phyloP scores from a whole-genome alignment of 2,797 vertebrate genomes.

The Chelonia mydas region DNA sequence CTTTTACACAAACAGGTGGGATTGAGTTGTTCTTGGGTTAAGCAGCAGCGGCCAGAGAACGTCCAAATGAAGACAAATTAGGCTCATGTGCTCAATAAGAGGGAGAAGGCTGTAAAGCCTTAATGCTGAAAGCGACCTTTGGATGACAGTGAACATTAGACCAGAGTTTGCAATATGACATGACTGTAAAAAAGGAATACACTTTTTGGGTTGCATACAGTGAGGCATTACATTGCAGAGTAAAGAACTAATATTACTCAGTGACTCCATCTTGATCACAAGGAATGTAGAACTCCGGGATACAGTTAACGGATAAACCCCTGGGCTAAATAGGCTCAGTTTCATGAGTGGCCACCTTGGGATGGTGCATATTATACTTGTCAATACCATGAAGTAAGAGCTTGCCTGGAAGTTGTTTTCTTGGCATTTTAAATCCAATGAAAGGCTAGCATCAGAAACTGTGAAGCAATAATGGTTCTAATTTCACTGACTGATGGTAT shows the following conservation, averaged over 20 bases:
- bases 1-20: not conserved
- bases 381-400: too few species aligned
- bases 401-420: too few species aligned
- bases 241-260: not conserved
- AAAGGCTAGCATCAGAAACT: too few species aligned
- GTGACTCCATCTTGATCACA: not conserved
- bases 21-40: not conserved
- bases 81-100: not conserved
- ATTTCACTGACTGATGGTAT: too few species aligned
- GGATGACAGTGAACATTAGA: not conserved
- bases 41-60: not conserved
- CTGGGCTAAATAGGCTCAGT: too few species aligned
- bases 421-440: too few species aligned
- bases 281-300: not conserved
- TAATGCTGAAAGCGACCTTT: not conserved
- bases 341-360: too few species aligned
- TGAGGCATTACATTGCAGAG: not conserved
- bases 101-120: not conserved
- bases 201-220: not conserved
- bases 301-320: not conserved
- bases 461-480: too few species aligned
- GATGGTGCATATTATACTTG: too few species aligned
- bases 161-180: not conserved
- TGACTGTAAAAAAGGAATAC: not conserved
- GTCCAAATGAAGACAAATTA: slow-evolving; percentile 22